Percentiles rank a stretch among this genome's conserved stretches.
Conservation (phyloP, 2,888 invertebrate species). For the Zaprionus obscuricornis region DNA sequence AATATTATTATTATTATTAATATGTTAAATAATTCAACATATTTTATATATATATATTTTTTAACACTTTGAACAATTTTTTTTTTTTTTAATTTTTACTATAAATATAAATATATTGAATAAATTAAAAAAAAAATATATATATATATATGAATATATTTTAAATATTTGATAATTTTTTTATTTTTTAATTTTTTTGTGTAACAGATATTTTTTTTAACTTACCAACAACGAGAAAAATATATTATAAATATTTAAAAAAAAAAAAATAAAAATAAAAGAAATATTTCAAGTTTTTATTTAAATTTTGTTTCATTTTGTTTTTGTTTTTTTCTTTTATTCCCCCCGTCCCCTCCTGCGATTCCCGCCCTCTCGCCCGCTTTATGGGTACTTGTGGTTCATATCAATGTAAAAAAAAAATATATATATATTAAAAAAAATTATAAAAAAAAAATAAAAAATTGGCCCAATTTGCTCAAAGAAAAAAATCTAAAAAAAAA, state of each 20-base stretch:
- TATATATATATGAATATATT: conserved; percentile 35
- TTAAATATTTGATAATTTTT: conserved; percentile 31
- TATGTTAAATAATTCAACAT: too few species aligned
- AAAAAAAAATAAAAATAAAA: conserved; percentile 4
- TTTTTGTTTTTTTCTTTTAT: conserved; percentile 21
- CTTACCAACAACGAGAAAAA: too few species aligned
- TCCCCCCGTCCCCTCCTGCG: too few species aligned
- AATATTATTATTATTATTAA: too few species aligned
- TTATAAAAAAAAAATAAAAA: conserved; percentile 28
- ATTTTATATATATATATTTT: too few species aligned
- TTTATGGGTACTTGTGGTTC: conserved; percentile 57
- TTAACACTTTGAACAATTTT: neutral
- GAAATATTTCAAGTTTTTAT: conserved; percentile 24
- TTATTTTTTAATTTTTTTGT: conserved; percentile 14
- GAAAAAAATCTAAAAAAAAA: conserved; percentile 11
- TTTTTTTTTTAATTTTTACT: neutral
- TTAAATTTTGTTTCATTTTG: conserved; percentile 12
- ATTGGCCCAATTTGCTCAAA: conserved; percentile 68
- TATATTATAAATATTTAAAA: conserved; percentile 6
- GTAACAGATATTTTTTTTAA: too few species aligned
- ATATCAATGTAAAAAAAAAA: conserved; percentile 48
- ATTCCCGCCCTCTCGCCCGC: too few species aligned
- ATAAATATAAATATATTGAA: neutral
- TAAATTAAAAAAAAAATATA: too few species aligned
- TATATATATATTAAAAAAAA: conserved; percentile 22